Evolutionary conservation across 1,140 invertebrate genomes (phyloP).

Genomic region (Octopus bimaculoides): DNA sequence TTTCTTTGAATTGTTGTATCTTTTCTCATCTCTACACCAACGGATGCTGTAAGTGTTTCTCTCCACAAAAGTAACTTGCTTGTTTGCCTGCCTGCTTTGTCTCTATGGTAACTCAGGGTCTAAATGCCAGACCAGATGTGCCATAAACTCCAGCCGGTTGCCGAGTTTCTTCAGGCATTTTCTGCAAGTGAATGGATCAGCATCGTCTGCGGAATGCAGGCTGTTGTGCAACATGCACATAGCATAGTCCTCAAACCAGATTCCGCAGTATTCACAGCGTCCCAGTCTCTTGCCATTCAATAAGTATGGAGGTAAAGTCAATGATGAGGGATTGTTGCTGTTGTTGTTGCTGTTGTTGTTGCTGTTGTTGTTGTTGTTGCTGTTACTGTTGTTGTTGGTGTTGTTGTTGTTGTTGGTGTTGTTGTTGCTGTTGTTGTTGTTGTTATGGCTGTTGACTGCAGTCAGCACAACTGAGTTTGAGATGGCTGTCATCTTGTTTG

Average conservation of each 20-base stretch:
- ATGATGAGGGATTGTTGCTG: not conserved
- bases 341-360: constrained; percentile 4
- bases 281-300: constrained; percentile 28
- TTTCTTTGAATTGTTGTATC: too few relatives aligned
- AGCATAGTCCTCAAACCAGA: constrained; percentile 46
- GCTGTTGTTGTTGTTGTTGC: constrained; percentile 2
- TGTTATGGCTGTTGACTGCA: constrained; percentile 13
- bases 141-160: constrained; percentile 63
- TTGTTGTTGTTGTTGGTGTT: not conserved
- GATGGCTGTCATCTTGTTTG: not conserved
- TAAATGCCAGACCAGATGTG: constrained; percentile 73
- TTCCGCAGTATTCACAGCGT: constrained; percentile 44
- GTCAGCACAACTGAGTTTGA: constrained; percentile 18
- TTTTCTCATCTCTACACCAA: too few relatives aligned
- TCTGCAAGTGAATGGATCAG: constrained; percentile 43
- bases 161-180: constrained; percentile 47
- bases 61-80: too few relatives aligned
- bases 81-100: too few relatives aligned
- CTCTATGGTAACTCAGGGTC: constrained; percentile 45
- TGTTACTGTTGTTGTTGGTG: not conserved
- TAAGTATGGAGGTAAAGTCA: not conserved
- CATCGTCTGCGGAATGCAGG: constrained; percentile 41
- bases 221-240: constrained; percentile 46
- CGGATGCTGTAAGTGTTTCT: too few relatives aligned
- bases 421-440: constrained; percentile 12